Base-by-base conservation (phyloP, 2,888 invertebrate genomes). In the Drosophila macrospina region DNA sequence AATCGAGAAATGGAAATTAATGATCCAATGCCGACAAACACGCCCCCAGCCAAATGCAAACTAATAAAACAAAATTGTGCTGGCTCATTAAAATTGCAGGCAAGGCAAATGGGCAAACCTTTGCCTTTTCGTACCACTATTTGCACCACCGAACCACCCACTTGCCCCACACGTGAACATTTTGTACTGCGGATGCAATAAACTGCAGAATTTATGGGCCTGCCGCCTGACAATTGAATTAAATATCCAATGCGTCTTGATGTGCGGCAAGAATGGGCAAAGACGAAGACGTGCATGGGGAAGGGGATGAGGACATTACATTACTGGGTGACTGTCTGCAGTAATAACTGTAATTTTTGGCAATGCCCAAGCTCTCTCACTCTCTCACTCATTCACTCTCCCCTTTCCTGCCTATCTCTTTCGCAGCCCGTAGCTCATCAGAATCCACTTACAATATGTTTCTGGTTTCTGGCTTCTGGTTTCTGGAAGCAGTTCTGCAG, bases 341-440 rank as follows among this genome's bases (percentile, higher is more conserved):
- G 85, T 86, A 86, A 86, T 86, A 86, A 86, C 85, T 86, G 84
- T 84, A 84, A 86, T 86, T 86, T 85, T 86, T 84, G 85, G 82
- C 86, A 86, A 86, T 79, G 80, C 69, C 73, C 75, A 73, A 68
- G 42, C 42, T n/a, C 16, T 52, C 50, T n/a, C 20, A 13, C 56
- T 54, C 24, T n/a, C 16, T 52, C 50, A 15, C 16, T 56, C 50
- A 34, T 39, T 16, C 62, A 11, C 45, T 61, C 26, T 6, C 13
- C 28, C 13, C 2, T 36, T 28, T 41, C 28, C 13, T 7, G 11
- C 26, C 26, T 7, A 10, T 52, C 54, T 48, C 47, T 37, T 7
- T 50, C 52, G 2, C 50, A 16, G 30, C 42, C 39, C 67, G 52
- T 74, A 61, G 62, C 71, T 74, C 74, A 74, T 74, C 71, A 74